Conservation (phyloP, 2,888 invertebrate genomes). For the Alviniconcha strummeri region DNA sequence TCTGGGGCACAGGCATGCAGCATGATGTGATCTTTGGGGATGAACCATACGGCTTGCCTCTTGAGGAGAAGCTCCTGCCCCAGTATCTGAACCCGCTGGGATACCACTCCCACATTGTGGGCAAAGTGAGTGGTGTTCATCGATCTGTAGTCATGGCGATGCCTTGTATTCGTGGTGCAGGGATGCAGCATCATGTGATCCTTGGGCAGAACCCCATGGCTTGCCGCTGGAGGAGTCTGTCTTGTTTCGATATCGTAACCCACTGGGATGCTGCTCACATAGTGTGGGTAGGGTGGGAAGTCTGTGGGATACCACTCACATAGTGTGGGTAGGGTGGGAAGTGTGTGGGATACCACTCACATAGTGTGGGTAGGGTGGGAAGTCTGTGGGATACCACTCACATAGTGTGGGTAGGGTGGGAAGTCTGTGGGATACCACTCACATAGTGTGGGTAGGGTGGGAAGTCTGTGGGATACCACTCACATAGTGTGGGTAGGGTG, state of each 20-base stretch:
- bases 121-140: conserved; percentile 76
- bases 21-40: conserved; percentile 84
- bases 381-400: too few relatives aligned
- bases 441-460: too few relatives aligned
- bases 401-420: too few relatives aligned
- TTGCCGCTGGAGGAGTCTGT: conserved; percentile 87
- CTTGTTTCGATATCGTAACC: conserved; percentile 87
- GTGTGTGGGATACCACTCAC: too few relatives aligned
- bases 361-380: too few relatives aligned
- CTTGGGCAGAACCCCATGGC: conserved; percentile 82
- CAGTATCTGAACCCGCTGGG: conserved; percentile 87
- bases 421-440: too few relatives aligned
- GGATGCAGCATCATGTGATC: conserved; percentile 79
- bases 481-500: too few relatives aligned
- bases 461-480: too few relatives aligned
- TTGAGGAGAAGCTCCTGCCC: conserved; percentile 87
- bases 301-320: too few relatives aligned
- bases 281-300: too few relatives aligned
- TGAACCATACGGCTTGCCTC: conserved; percentile 88
- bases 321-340: too few relatives aligned
- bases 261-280: conserved; percentile 70
- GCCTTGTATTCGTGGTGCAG: conserved; percentile 70
- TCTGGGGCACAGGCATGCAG: conserved; percentile 79
- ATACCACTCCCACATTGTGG: conserved; percentile 86
- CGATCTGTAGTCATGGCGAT: neutral